Evolutionary conservation across 1,140 invertebrate species (phyloP).

Genomic region (Hetaerina americana): DNA sequence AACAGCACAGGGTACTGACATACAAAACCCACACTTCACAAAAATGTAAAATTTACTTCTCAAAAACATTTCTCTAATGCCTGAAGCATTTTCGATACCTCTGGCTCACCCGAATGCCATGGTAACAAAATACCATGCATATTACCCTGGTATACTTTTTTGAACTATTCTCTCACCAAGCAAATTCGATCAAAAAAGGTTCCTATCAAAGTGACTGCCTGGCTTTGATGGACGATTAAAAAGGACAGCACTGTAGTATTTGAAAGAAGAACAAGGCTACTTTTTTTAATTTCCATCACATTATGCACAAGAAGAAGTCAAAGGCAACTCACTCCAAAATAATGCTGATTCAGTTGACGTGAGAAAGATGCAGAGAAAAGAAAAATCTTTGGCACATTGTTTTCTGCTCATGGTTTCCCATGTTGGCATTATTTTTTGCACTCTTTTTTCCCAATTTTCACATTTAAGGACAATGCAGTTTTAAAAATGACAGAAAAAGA

Average conservation of each 20-base stretch:
- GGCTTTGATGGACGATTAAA: not conserved
- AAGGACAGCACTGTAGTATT: too few species aligned
- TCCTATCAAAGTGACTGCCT: not conserved
- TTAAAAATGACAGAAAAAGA: not conserved
- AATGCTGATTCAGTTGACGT: not conserved
- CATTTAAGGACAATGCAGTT: not conserved
- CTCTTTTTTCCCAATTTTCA: not conserved
- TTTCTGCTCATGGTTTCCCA: not conserved
- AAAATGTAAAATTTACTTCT: too few species aligned
- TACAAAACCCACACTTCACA: too few species aligned
- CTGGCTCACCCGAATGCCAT: too few species aligned
- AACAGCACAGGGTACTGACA: too few species aligned
- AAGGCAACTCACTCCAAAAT: not conserved
- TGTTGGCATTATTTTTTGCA: not conserved
- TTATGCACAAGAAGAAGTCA: not conserved
- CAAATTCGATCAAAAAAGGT: not conserved
- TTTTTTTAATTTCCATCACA: not conserved
- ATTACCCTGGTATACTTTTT: too few species aligned
- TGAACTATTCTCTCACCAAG: too few species aligned
- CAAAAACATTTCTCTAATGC: too few species aligned
- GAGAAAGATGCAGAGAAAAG: not conserved
- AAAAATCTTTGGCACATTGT: not conserved
- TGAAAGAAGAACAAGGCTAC: too few species aligned
- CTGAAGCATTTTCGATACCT: too few species aligned
- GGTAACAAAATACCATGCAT: too few species aligned